Base-by-base conservation (phyloP, 2,888 invertebrate genomes). In the Pollenia angustigena region DNA sequence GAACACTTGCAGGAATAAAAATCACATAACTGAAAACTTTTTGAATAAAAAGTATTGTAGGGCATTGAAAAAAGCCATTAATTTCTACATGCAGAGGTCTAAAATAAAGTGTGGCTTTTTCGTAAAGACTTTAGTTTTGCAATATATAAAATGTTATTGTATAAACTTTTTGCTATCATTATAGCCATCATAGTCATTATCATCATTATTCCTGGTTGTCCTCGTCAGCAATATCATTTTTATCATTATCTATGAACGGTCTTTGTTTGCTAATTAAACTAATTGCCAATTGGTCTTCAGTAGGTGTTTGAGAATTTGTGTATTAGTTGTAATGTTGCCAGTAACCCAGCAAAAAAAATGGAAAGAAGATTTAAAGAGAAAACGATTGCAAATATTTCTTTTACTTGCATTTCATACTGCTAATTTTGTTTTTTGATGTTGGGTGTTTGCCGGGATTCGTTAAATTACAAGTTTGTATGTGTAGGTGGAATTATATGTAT, bases 181-280 rank as follows among this genome's bases (percentile, higher is more conserved):
- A 23, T 2, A 23, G 7, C 16, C 18, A 32, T 66, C 10, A 18
- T 16, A 32, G 12, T 54, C 16, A 32, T 84, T 48, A 64, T 66
- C 11, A 66, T 42, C 50, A 52, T 32, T 75, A 56, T 69, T 68
- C 14, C 18, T 56, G 11, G 58, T 66, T 76, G 50, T 78, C 54
- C 11, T 54, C 46, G 69, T 75, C 75, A 66, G 64, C 78, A 76
- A 52, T 72, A 71, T 66, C 32, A 79, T 79, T 85, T 80, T 80
- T 74, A 58, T 83, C 50, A 83, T 68, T 78, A 62, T 71, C 68
- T 84, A 81, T 84, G 78, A 78, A 56, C 74, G 79, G 78, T 80
- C 85, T 87, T 88, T 87, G 85, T 85, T 83, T 85, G 68, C 85
- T 88, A 88, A 88, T 88, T 88, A 88, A 86, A 88, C 88, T 88